Base-by-base conservation (phyloP, 2,888 invertebrate genomes). In the Drosophila buzzatii region DNA sequence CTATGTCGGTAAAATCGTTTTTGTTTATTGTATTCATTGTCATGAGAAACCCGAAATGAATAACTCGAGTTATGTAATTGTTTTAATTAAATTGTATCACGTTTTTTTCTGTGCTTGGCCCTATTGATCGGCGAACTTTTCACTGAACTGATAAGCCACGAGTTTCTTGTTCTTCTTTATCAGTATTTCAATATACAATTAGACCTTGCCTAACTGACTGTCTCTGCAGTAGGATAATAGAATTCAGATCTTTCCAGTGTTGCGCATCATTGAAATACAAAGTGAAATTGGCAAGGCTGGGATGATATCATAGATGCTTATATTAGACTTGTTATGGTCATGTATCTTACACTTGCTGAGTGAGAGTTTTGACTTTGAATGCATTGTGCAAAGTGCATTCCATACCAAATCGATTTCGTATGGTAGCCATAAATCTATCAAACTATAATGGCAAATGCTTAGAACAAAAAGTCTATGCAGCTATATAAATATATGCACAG, bases 401-500 rank as follows among this genome's bases (percentile, higher is more conserved):
- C n/a, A 27, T 7, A 23, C 20, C 35, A 10, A 31, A 42, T 51
- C 57, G 35, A 52, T 35, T 51, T 39, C 33, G 33, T 33, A 44
- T 73, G 67, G 20, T 45, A 37, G 45, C 66, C 31, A 62, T 72
- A 76, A 66, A 58, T 53, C n/a, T 14, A 33, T 31, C 7, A 55
- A 62, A 72, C 23, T 70, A 23, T 39, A 58, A 65, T 59, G 51
- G 57, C 64, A 58, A 63, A 77, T 62, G 20, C 45, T 45, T n/a
- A 58, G 44, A 62, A 3, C 18, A 14, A 56, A 57, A 45, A 8
- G 14, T 10, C 20, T 33, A 61, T 53, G 37, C 42, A 57, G 47
- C 31, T 68, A 61, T 20, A 23, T 52, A 23, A 1, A 55, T n/a
- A 12, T 18, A 41, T 12, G 18, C 12, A 23, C 23, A 53, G 16